Conservation (phyloP, 2,888 invertebrate species). For the Sarcophaga carnaria region DNA sequence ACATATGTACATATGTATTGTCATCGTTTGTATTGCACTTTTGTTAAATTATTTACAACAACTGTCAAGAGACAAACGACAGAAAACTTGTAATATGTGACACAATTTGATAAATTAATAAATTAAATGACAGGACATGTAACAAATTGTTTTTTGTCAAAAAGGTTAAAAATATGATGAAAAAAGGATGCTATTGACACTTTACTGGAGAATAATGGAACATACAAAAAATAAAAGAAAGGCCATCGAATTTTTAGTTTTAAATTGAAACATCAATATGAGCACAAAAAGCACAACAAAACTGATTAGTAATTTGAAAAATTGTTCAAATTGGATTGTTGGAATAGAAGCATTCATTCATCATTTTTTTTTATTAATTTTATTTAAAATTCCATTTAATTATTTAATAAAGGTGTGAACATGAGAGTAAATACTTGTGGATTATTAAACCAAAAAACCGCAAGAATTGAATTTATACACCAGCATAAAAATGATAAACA, state of each 20-base stretch:
- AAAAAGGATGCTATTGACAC: constrained; percentile 43
- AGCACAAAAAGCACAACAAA: constrained; percentile 49
- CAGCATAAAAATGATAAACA: no score
- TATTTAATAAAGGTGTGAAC: no score
- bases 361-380: no score
- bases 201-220: background rate
- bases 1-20: constrained; percentile 8
- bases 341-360: no score
- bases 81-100: constrained; percentile 53
- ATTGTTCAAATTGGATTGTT: no score
- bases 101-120: constrained; percentile 63
- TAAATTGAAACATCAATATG: constrained; percentile 25
- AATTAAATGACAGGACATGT: constrained; percentile 64
- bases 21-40: constrained; percentile 31
- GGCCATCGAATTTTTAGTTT: constrained; percentile 23
- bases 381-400: no score
- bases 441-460: no score
- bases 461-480: no score
- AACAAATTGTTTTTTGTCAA: constrained; percentile 53
- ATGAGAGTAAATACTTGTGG: no score
- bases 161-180: constrained; percentile 46
- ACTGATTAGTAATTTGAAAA: constrained; percentile 39
- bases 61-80: constrained; percentile 49
- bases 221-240: background rate
- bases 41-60: constrained; percentile 58